Percentiles rank a stretch among this genome's conserved stretches.
These are phyloP conservation scores for Harpagoxenus sublaevis DNA, from an alignment of 2,888 invertebrate genomes.

Conservation along the genomic window DNA sequence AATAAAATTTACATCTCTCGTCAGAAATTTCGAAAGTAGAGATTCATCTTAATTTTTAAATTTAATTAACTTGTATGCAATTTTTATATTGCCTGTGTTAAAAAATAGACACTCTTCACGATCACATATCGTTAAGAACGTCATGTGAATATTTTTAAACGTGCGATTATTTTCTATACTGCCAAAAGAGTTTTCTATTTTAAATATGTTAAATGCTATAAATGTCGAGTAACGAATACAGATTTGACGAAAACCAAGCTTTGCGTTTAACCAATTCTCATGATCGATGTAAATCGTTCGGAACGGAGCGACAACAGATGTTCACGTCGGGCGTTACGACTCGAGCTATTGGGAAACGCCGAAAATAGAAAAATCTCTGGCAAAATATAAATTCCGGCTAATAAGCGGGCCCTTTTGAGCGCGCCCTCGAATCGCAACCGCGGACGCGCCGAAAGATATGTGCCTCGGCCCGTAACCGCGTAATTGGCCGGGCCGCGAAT, in stretches of 20 bases:
- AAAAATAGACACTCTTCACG: background rate
- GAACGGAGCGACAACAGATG: constrained; percentile 18
- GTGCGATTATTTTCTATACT: background rate
- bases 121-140: background rate
- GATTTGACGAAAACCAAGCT: constrained; percentile 5
- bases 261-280: background rate
- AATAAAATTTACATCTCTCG: background rate
- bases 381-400: constrained; percentile 43
- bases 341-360: background rate
- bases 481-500: constrained; percentile 84
- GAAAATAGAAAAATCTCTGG: constrained; percentile 35
- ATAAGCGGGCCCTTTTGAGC: constrained; percentile 30
- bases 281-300: constrained; percentile 35
- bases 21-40: background rate
- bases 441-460: constrained; percentile 79
- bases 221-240: background rate
- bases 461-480: constrained; percentile 78
- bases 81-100: background rate
- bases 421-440: constrained; percentile 21
- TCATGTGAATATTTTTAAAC: background rate
- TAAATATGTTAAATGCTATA: background rate
- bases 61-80: background rate
- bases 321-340: constrained; percentile 2
- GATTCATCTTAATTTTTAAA: background rate
- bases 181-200: background rate